Percentiles rank a stretch among this genome's conserved stretches.
Conservation (phyloP, 2,888 invertebrate species). For the Scaptomyza flava region DNA sequence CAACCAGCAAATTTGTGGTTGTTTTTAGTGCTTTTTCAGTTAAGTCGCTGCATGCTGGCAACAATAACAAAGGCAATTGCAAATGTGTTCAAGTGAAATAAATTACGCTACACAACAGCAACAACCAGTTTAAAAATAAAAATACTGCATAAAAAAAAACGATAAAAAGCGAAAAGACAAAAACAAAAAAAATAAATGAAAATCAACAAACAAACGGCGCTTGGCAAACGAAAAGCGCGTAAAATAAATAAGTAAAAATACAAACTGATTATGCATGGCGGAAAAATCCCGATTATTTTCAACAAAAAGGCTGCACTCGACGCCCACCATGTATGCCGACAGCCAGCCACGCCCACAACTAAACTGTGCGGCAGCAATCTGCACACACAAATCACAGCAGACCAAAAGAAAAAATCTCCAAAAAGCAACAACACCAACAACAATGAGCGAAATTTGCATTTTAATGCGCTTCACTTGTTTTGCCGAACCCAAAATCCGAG, state of each 20-base stretch:
- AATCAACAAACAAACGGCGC: conserved; percentile 50
- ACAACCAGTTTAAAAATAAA: conserved; percentile 30
- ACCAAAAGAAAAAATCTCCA: conserved; percentile 13
- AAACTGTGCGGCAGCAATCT: conserved; percentile 58
- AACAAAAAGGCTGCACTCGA: conserved; percentile 44
- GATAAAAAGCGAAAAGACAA: conserved; percentile 51
- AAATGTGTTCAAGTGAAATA: conserved; percentile 79
- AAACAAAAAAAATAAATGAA: conserved; percentile 33
- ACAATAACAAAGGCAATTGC: conserved; percentile 44
- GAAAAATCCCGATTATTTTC: conserved; percentile 69
- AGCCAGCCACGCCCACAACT: conserved; percentile 69
- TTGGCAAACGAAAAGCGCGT: conserved; percentile 74
- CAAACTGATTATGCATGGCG: conserved; percentile 78
- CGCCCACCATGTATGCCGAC: conserved; percentile 41
- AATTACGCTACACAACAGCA: conserved; percentile 66
- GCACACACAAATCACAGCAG: conserved; percentile 71
- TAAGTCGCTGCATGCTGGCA: conserved; percentile 45
- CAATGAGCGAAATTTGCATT: conserved; percentile 71
- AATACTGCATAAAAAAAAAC: conserved; percentile 22
- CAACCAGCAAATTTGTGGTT: not conserved
- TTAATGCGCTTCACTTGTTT: conserved; percentile 80
- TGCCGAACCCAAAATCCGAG: conserved; percentile 42
- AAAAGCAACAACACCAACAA: conserved; percentile 28
- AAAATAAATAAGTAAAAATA: conserved; percentile 79
- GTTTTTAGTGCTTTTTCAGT: conserved; percentile 35